Evolutionary conservation across 2,888 invertebrate species (phyloP), one percentile per base, ranked within the genome.

Genomic region (Brachypterus glaber): DNA sequence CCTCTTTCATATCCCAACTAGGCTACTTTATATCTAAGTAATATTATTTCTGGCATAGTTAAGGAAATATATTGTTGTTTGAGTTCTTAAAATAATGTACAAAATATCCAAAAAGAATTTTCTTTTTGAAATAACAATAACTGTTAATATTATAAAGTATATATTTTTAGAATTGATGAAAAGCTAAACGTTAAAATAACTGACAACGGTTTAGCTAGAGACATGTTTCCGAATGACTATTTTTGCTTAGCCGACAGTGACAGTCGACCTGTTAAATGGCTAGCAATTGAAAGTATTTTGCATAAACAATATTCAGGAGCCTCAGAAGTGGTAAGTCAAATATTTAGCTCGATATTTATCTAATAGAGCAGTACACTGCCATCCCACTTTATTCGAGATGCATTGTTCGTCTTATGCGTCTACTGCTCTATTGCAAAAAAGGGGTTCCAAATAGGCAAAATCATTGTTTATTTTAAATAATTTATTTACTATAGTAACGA

Each of bases 231-330:
- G 11, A 79, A 78, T 46, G 95, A 96, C 66, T 95, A 95, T 67
- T 86, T 90, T 63, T 91, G 91, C 64, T 72, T 92, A 43, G 91
- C 88, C 2, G 92, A 92, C 68, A 90, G 90, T 59, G 91, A 92
- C 62, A 90, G 90, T 64, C 73, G 92, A 40, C 92, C 95, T 1
- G 81, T 95, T 47, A 92, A 91, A 67, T 95, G 93, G 93, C 76
- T 93, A 72, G 83, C 93, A 1, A 72, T 89, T 26, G 95, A 95
- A 66, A 82, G 86, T 18, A 67, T 91, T 41, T 72, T 83, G 38
- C 82, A 83, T 56, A 79, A 82, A 54, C 79, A 84, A 57, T 92
- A 86, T 62, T 82, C 83, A 41, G 80, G 82, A 33, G 82, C 89
- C 39, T 86, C 90, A 35, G 95, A 96, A 70, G 87, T 92, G 74